Conservation (phyloP, 2,113 vertebrate species). For the Petromus typicus region DNA sequence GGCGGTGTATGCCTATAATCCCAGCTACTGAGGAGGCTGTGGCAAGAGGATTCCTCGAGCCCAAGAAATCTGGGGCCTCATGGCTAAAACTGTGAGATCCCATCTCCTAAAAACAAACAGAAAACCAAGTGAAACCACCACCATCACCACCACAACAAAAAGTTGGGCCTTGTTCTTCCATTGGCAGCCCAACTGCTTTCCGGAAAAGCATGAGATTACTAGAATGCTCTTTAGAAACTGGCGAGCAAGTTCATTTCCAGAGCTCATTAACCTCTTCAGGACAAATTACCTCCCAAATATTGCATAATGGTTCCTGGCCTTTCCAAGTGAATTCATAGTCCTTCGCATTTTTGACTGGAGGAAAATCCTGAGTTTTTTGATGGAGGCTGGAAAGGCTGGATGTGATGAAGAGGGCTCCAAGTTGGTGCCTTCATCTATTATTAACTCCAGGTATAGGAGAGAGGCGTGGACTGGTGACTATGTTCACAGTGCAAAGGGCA, state of each 20-base stretch:
- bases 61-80: not conserved
- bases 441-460: not conserved
- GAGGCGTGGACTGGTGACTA: accelerated
- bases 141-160: not conserved
- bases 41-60: not conserved
- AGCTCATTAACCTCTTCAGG: not conserved
- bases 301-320: not conserved
- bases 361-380: not conserved
- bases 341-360: not conserved
- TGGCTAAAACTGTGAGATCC: not conserved
- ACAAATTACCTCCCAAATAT: not conserved
- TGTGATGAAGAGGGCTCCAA: not conserved
- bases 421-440: not conserved
- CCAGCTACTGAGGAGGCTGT: not conserved
- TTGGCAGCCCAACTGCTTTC: not conserved
- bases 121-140: not conserved
- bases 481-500: not conserved
- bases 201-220: not conserved
- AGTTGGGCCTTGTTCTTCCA: accelerated
- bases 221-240: not conserved
- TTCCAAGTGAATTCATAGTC: not conserved
- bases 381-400: not conserved
- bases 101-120: not conserved
- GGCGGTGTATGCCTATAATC: not conserved
- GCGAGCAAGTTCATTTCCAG: not conserved